These are phyloP conservation scores for Acheta domesticus DNA, from an alignment of 2,888 invertebrate genomes.

Conservation along the genomic window DNA sequence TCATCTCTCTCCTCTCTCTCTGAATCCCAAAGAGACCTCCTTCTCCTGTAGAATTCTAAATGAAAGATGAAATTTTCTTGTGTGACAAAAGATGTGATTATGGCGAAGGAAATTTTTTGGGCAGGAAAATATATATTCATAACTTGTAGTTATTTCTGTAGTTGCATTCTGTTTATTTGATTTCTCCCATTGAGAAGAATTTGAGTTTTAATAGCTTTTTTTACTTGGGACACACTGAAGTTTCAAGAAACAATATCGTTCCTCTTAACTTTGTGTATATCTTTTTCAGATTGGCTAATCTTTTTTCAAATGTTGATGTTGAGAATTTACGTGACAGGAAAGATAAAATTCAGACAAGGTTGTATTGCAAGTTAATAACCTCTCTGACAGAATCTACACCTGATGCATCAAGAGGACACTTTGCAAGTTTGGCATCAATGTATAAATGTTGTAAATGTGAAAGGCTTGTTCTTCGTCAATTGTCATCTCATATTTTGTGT, in stretches of 20 bases:
- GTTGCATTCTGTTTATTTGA: no score
- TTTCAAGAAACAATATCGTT: background rate
- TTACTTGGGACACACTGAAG: no score
- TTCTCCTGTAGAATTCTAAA: no score
- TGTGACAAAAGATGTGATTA: no score
- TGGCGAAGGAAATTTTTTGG: no score
- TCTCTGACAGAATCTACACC: slow-evolving; percentile 72
- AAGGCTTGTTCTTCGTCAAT: slow-evolving; percentile 66
- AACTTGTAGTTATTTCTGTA: no score
- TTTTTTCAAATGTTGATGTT: slow-evolving; percentile 83
- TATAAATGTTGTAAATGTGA: slow-evolving; percentile 70
- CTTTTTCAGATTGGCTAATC: slow-evolving; percentile 66
- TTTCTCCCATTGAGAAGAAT: no score
- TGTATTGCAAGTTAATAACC: slow-evolving; percentile 79
- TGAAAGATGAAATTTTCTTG: no score
- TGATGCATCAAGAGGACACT: slow-evolving; percentile 75
- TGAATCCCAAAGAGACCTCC: no score
- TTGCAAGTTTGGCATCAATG: slow-evolving; percentile 71
- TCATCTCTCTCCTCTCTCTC: no score
- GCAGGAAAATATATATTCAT: no score
- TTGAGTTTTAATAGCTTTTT: no score
- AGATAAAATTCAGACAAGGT: slow-evolving; percentile 80
- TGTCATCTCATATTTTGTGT: slow-evolving; percentile 70
- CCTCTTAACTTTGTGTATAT: background rate
- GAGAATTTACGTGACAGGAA: slow-evolving; percentile 81